phyloP scores from a whole-genome alignment of 2,888 invertebrate species.

The Leptarthrus brevirostris region DNA sequence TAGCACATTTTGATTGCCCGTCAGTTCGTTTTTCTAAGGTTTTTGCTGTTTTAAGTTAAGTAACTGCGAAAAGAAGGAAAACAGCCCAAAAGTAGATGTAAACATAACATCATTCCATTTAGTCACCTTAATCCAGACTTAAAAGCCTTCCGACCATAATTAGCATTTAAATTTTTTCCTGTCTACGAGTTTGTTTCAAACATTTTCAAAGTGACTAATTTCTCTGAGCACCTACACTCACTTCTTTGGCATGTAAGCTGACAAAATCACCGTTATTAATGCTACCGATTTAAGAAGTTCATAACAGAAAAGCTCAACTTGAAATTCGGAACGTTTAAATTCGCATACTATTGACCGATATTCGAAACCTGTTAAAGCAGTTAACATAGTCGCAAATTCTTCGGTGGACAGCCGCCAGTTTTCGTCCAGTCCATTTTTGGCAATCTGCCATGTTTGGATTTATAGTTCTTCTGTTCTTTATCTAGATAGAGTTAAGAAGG shows the following conservation, averaged over 20 bases:
- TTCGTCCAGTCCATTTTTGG: slow-evolving; percentile 18
- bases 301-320: not conserved
- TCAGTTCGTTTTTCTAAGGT: too few species aligned
- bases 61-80: too few species aligned
- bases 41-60: too few species aligned
- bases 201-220: not conserved
- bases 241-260: not conserved
- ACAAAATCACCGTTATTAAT: not conserved
- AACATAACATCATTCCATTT: too few species aligned
- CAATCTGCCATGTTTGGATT: slow-evolving; percentile 14
- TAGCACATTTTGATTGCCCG: too few species aligned
- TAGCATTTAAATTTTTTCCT: too few species aligned
- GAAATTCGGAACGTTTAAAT: slow-evolving; percentile 1
- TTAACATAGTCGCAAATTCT: slow-evolving; percentile 20
- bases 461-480: slow-evolving; percentile 28
- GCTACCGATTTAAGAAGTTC: not conserved
- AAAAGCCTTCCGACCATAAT: too few species aligned
- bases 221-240: not conserved
- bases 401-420: not conserved
- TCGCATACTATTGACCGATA: slow-evolving; percentile 42
- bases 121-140: too few species aligned
- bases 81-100: too few species aligned
- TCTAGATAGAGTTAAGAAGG: not conserved
- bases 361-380: slow-evolving; percentile 36
- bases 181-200: too few species aligned